Evolutionary conservation across 2,113 vertebrate species (phyloP).

Genomic region (Osmerus eperlanus): DNA sequence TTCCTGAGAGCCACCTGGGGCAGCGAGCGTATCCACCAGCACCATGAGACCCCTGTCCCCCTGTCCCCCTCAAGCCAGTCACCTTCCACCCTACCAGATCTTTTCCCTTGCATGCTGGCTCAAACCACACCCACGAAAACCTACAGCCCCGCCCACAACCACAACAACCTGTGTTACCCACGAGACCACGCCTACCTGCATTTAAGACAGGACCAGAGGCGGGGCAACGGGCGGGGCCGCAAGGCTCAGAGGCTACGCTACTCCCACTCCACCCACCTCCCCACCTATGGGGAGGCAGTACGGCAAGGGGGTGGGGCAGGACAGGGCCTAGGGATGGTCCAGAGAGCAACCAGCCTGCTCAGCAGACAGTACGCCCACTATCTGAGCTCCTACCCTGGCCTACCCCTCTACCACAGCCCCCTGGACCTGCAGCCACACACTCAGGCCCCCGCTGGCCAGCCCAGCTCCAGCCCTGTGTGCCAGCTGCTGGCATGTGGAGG

Average conservation of each 20-base stretch:
- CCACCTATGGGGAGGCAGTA: constrained; percentile 81
- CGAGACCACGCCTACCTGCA: constrained; percentile 73
- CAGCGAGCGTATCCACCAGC: constrained; percentile 65
- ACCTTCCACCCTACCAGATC: constrained; percentile 69
- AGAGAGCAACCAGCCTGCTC: constrained; percentile 67
- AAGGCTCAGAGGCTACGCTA: constrained; percentile 69
- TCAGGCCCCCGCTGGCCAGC: constrained; percentile 60
- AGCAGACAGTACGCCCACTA: constrained; percentile 73
- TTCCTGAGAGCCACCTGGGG: constrained; percentile 77
- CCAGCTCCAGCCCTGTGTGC: constrained; percentile 60
- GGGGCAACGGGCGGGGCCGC: constrained; percentile 52
- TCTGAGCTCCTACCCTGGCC: constrained; percentile 74
- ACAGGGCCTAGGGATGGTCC: constrained; percentile 55
- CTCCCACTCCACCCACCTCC: constrained; percentile 71
- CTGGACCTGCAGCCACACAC: constrained; percentile 66
- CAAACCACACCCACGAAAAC: constrained; percentile 50
- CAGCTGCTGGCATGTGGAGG: constrained; percentile 63
- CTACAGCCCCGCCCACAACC: constrained; percentile 55
- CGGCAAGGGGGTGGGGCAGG: constrained; percentile 61
- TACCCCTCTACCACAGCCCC: constrained; percentile 73
- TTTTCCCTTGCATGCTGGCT: constrained; percentile 67
- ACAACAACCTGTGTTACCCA: constrained; percentile 64
- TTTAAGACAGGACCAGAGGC: constrained; percentile 68
- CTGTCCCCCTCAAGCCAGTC: constrained; percentile 51
- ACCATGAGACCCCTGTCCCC: constrained; percentile 60